Conservation (phyloP, 2,797 vertebrate species). For the Brachymystax lenok region DNA sequence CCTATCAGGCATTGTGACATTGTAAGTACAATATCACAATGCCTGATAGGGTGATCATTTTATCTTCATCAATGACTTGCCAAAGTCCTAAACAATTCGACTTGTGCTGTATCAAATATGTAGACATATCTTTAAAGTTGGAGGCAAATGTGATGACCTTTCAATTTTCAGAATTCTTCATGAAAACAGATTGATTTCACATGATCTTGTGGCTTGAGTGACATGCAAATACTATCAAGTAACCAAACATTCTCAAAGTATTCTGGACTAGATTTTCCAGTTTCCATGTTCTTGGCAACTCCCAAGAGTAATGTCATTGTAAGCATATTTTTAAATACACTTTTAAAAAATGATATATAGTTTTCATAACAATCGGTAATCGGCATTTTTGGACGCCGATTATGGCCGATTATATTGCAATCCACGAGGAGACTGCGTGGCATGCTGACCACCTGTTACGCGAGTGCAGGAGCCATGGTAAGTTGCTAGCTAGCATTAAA, state of each 20-base stretch:
- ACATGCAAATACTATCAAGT: neutral
- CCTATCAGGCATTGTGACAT: too few relatives aligned
- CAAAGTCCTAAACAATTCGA: neutral
- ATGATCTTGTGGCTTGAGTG: constrained; percentile 4
- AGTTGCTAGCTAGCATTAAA: too few relatives aligned
- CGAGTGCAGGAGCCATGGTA: too few relatives aligned
- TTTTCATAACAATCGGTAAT: too few relatives aligned
- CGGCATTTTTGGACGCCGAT: too few relatives aligned
- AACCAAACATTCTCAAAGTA: neutral
- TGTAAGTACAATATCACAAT: neutral
- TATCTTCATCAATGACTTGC: neutral
- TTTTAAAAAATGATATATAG: too few relatives aligned
- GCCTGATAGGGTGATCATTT: neutral
- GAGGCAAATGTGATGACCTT: neutral
- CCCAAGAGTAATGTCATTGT: too few relatives aligned
- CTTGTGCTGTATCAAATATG: neutral
- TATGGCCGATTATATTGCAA: too few relatives aligned
- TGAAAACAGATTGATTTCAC: constrained; percentile 16
- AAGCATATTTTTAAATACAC: too few relatives aligned
- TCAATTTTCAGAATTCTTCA: neutral
- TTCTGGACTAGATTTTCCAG: neutral
- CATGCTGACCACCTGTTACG: too few relatives aligned
- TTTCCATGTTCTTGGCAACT: neutral
- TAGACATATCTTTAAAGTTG: neutral
- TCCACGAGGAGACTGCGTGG: too few relatives aligned